A percentile compares a stretch with the other conserved stretches of the same genome.
Evolutionary conservation across 2,113 vertebrate species (phyloP).

Genomic region (Kobus ellipsiprymnus): DNA sequence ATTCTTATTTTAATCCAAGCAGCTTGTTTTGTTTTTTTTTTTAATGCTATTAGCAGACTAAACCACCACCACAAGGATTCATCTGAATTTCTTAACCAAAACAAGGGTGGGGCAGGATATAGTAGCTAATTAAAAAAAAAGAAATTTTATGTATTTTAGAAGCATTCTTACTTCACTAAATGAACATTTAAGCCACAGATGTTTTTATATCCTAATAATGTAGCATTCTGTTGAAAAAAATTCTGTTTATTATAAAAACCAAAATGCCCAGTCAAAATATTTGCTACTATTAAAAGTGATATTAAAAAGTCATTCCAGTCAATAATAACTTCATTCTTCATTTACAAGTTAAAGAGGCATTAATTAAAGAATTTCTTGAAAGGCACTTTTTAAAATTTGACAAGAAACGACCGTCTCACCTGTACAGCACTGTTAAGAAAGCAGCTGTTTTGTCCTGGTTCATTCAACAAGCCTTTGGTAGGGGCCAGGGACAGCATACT

Average conservation of each 20-base stretch:
- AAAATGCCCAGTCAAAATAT: not conserved
- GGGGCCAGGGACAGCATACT: slow-evolving; percentile 96
- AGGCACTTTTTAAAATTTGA: not conserved
- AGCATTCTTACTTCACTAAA: not conserved
- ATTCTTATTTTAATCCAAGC: not conserved
- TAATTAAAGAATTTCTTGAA: not conserved
- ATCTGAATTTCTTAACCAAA: not conserved
- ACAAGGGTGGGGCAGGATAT: accelerated
- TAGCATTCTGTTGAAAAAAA: not conserved
- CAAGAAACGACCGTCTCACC: slow-evolving; percentile 78
- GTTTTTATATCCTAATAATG: not conserved
- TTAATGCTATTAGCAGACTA: not conserved
- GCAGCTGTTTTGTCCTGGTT: slow-evolving; percentile 98
- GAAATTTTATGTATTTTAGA: not conserved
- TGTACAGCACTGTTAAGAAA: slow-evolving; percentile 99
- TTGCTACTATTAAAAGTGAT: not conserved
- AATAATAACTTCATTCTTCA: not conserved
- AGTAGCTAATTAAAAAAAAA: not conserved
- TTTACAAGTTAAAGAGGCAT: not conserved
- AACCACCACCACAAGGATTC: not conserved
- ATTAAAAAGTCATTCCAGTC: not conserved
- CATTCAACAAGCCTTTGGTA: slow-evolving; percentile 95
- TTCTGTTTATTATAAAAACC: not conserved
- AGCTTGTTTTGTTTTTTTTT: not conserved
- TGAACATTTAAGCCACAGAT: not conserved